Evolutionary conservation across 2,797 vertebrate species (phyloP).

Genomic region (Pipistrellus pipistrellus): DNA sequence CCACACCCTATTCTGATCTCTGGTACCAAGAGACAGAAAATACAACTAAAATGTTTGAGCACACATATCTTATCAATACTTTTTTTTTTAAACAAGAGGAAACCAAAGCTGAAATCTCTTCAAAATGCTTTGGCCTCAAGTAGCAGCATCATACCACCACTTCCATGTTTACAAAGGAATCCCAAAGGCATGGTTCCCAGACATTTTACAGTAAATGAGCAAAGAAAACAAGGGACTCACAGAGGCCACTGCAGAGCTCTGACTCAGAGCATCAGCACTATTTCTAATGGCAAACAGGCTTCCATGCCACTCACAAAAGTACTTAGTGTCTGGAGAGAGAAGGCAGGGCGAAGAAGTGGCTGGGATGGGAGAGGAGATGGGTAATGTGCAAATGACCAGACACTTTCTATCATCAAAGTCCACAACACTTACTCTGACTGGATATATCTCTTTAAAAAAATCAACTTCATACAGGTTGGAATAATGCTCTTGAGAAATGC

Average conservation of each 20-base stretch:
- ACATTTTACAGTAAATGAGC: neutral
- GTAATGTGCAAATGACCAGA: neutral
- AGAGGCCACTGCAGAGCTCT: neutral
- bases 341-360: neutral
- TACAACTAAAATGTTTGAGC: neutral
- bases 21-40: neutral
- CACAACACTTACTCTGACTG: neutral
- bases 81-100: neutral
- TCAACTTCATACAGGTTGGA: neutral
- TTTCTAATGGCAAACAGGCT: neutral
- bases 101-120: neutral
- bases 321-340: neutral
- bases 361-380: neutral
- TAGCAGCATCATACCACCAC: neutral
- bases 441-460: neutral
- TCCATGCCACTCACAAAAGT: neutral
- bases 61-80: neutral
- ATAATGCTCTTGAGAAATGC: constrained; percentile 9
- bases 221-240: neutral
- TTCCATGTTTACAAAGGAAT: neutral
- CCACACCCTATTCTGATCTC: neutral
- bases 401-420: neutral
- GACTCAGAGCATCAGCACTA: neutral
- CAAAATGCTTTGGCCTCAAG: neutral
- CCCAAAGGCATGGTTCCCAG: neutral